These are phyloP conservation scores for Agonopterix alstromeriana DNA, from an alignment of 2,888 invertebrate species.

Conservation along the genomic window DNA sequence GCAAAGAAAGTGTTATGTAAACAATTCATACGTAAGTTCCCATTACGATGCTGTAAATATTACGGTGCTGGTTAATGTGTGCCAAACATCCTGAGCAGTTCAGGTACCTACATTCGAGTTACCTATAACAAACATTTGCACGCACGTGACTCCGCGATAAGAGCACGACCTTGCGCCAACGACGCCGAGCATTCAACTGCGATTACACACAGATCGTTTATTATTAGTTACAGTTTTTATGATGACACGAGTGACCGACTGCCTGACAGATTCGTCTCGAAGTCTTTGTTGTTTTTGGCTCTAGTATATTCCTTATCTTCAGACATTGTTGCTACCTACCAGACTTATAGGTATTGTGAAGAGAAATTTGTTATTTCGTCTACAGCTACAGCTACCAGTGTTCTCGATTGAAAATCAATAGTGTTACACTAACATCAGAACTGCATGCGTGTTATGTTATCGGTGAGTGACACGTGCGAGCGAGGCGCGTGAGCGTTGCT, in stretches of 20 bases:
- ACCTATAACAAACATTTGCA: conserved; percentile 42
- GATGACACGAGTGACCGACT: conserved; percentile 3
- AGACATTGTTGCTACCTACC: too few relatives aligned
- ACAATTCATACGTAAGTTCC: neutral
- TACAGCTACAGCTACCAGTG: too few relatives aligned
- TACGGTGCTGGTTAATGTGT: conserved; percentile 31
- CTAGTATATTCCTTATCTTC: neutral
- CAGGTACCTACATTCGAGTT: conserved; percentile 14
- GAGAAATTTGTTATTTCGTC: too few relatives aligned
- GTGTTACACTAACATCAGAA: neutral
- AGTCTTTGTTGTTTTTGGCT: neutral
- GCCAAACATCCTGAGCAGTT: conserved; percentile 53
- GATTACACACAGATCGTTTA: conserved; percentile 11
- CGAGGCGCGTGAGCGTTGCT: too few relatives aligned
- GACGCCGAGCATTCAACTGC: conserved; percentile 8
- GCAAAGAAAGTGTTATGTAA: conserved; percentile 2
- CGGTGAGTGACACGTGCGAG: neutral
- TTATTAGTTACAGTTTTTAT: conserved; percentile 11
- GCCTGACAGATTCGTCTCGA: conserved; percentile 3
- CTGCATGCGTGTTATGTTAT: neutral
- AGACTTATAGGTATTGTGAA: too few relatives aligned
- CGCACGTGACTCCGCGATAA: conserved; percentile 44
- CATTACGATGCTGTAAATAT: conserved; percentile 28
- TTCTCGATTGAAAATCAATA: neutral
- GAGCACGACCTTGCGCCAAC: conserved; percentile 37